Base-by-base conservation (phyloP, 2,797 vertebrate genomes). In the Siniperca obscura region DNA sequence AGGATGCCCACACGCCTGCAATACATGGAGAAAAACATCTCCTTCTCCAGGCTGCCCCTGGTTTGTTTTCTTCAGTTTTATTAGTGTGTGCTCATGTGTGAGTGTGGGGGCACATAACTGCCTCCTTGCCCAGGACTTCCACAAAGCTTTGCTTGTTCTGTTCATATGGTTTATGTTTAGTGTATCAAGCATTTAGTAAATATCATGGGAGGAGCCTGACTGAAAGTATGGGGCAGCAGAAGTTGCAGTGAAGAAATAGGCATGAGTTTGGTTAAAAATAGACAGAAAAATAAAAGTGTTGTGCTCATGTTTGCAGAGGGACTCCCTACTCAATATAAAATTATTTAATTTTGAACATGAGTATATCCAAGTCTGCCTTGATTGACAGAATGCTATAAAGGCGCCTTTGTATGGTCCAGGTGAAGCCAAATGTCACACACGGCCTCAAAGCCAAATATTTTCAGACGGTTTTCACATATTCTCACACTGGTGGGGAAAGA, bases 141-240 rank as follows among this genome's bases (percentile, higher is more conserved):
- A 91, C 91, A 93, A 90, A 91, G 87, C 76, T 19, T 59, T 67
- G 80, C 84, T 88, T 92, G 90, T 92, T 89, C 82, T 70, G 70
- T 78, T 46, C 79, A 72, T 88, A 67, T 84, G 30, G 30, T 30
- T 30, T 30, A 5, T 79, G 89, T 91, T 86, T 77, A 76, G 66
- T 80, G 80, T 83, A 76, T 88, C 14, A 66, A 70, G 70, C 25
- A 75, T 83, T 88, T 69, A 89, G 52, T 61, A 12, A 80, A 75
- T 83, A 72, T 86, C 77, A 73, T 46, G 75, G 67, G 55, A 68
- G 64, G 65, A 75, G 38, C 14, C 46, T 50, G 34, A 52, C 34
- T 65, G 70, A 76, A 73, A 75, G 25, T 30, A 50, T 17, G n/a
- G 19, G 68, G 46, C 40, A 64, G 65, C n/a, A 74, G 17, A 55